Evolutionary conservation across 2,113 vertebrate genomes (phyloP), one percentile per base, ranked within the genome.

Genomic region (Piliocolobus tephrosceles): DNA sequence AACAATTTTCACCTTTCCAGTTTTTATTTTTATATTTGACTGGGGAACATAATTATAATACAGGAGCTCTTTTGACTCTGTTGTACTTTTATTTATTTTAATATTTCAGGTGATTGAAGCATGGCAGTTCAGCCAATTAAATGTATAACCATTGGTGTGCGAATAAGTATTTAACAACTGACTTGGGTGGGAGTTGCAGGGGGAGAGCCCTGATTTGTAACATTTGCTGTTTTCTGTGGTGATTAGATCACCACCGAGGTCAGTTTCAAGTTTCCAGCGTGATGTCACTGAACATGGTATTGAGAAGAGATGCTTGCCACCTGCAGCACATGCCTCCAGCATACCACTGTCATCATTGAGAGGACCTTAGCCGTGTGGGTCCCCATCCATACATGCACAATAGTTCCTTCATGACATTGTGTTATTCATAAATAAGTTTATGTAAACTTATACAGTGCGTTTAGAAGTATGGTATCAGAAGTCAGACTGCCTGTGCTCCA

Each of bases 311-410:
- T 3, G 10, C 18, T 6, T 2, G 9, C 0, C 9, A 0, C 40
- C 30, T 30, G 2, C 2, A 20, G 27, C 23, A 1, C 3, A 0
- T 0, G 35, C 14, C 45, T 43, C 47, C 16, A 16, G 32, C 22
- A 12, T 16, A 8, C 20, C 16, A 1, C 35, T 2, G 6, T 20
- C 8, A 0, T 35, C 64, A 18, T 11, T 17, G 5, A 17, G 38
- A 13, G 9, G 1, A 6, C 47, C 50, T 22, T 10, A 4, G 61
- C 61, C 18, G 12, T 6, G 18, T 32, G 25, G 83, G 7, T n/a
- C 23, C 58, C 70, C 43, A 0, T 45, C 18, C 35, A 5, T 40
- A 27, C 30, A 2, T 1, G 0, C 30, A 25, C 8, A 6, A 7
- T 50, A 23, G 47, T 22, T 73, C 27, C 82, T 86, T 88, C 12